A percentile compares a stretch with the other conserved stretches of the same genome.
These are phyloP conservation scores for Mionectes macconnelli DNA, from an alignment of 2,113 vertebrate species.

Conservation along the genomic window DNA sequence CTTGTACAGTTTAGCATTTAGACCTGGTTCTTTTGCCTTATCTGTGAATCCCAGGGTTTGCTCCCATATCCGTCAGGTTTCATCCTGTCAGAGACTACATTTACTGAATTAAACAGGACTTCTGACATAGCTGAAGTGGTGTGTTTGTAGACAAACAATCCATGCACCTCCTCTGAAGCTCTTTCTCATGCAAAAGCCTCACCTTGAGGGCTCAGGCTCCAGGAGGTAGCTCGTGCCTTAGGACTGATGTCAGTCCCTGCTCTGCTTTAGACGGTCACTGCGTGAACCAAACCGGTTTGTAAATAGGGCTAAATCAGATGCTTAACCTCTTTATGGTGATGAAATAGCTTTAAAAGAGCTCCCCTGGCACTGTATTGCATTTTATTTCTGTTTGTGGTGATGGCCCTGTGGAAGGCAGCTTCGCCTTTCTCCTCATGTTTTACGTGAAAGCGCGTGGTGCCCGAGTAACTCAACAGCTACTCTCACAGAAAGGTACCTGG, in stretches of 20 bases:
- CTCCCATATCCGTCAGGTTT: neutral
- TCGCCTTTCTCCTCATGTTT: neutral
- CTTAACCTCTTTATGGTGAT: neutral
- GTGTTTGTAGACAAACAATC: neutral
- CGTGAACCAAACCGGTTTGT: fast-evolving
- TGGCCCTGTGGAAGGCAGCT: neutral
- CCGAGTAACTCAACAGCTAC: neutral
- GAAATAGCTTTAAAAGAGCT: neutral
- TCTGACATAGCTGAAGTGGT: neutral
- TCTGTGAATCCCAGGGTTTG: neutral
- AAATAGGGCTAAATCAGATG: neutral
- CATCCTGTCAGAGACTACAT: neutral
- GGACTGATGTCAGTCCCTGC: neutral
- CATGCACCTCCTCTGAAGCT: neutral
- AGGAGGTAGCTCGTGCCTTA: neutral
- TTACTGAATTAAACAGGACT: neutral
- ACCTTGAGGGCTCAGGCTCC: neutral
- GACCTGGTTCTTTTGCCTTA: neutral
- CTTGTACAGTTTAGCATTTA: neutral
- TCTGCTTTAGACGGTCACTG: neutral
- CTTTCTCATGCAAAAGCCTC: neutral
- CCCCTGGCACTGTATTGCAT: neutral
- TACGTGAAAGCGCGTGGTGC: fast-evolving
- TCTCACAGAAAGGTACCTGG: neutral
- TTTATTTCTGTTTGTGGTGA: neutral